Evolutionary conservation across 1,140 invertebrate species (phyloP).

Genomic region (Ostrea edulis): DNA sequence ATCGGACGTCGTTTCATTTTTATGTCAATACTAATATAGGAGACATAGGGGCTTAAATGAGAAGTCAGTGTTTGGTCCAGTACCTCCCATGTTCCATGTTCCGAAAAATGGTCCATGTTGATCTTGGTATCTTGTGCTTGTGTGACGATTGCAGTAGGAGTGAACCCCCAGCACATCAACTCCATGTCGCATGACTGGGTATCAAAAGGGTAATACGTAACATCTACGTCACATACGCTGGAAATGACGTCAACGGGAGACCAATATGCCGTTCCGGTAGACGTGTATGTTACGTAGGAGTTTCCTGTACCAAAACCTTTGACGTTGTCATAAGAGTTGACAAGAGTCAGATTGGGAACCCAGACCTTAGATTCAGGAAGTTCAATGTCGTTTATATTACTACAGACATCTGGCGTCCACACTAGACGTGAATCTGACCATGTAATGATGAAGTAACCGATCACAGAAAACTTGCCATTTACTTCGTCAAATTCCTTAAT

Average conservation of each 20-base stretch:
- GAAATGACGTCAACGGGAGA: slow-evolving; percentile 42
- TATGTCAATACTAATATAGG: slow-evolving; percentile 38
- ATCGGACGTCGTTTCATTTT: slow-evolving; percentile 44
- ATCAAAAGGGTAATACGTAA: slow-evolving; percentile 49
- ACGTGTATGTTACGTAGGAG: slow-evolving; percentile 1
- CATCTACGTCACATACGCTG: slow-evolving; percentile 36
- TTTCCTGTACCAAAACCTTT: slow-evolving; percentile 46
- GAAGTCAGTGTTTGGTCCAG: not conserved
- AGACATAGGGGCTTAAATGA: not conserved
- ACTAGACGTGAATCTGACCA: slow-evolving; percentile 48
- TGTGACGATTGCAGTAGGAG: not conserved
- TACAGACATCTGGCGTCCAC: slow-evolving; percentile 47
- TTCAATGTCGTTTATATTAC: slow-evolving; percentile 6
- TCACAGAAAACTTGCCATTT: slow-evolving; percentile 53
- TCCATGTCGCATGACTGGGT: slow-evolving; percentile 35
- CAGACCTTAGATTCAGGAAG: slow-evolving; percentile 49
- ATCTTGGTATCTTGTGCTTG: not conserved
- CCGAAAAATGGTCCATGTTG: not conserved
- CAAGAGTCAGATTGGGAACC: slow-evolving; percentile 46
- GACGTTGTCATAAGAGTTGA: slow-evolving; percentile 44
- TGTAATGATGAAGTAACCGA: slow-evolving; percentile 38
- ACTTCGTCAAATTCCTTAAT: slow-evolving; percentile 58
- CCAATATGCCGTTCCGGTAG: slow-evolving; percentile 37
- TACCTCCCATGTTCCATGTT: slow-evolving; percentile 47
- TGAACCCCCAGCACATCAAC: slow-evolving; percentile 35